Evolutionary conservation across 2,888 invertebrate genomes (phyloP).

Genomic region (Allophyes oxyacanthae): DNA sequence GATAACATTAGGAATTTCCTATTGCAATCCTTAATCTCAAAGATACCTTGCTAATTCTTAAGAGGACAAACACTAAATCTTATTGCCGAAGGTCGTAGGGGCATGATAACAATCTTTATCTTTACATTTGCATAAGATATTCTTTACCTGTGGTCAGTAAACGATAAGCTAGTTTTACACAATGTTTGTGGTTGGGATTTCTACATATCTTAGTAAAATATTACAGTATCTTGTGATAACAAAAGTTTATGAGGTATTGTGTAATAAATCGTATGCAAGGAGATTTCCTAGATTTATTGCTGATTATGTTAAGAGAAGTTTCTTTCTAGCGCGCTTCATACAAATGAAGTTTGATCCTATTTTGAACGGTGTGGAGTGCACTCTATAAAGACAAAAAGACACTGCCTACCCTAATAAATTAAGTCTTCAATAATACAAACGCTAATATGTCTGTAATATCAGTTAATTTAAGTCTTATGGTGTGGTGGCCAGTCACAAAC

Average conservation of each 20-base stretch:
- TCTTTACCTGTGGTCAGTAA: slow-evolving; percentile 36
- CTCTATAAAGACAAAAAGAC: too few relatives aligned
- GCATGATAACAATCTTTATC: slow-evolving; percentile 30
- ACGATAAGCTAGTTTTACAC: slow-evolving; percentile 27
- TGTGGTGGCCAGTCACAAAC: too few relatives aligned
- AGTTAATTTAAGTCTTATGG: too few relatives aligned
- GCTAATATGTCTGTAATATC: too few relatives aligned
- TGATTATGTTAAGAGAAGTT: slow-evolving; percentile 1
- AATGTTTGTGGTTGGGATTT: slow-evolving; percentile 43
- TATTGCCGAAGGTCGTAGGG: slow-evolving; percentile 18
- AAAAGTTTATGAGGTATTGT: slow-evolving; percentile 31
- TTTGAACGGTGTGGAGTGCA: too few relatives aligned
- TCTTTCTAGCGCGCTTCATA: too few relatives aligned
- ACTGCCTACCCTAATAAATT: too few relatives aligned
- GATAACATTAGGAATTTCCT: neutral
- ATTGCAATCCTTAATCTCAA: slow-evolving; percentile 3
- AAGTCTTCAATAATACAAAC: too few relatives aligned
- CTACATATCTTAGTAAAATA: slow-evolving; percentile 36
- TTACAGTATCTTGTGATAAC: slow-evolving; percentile 41
- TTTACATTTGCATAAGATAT: slow-evolving; percentile 26
- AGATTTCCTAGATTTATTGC: slow-evolving; percentile 22
- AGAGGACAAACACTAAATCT: slow-evolving; percentile 13
- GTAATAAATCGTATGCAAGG: slow-evolving; percentile 22
- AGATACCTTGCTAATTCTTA: slow-evolving; percentile 15
- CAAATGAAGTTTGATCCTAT: too few relatives aligned